These are phyloP conservation scores for Yponomeuta plumbellus DNA, from an alignment of 2,888 invertebrate species.

Conservation along the genomic window DNA sequence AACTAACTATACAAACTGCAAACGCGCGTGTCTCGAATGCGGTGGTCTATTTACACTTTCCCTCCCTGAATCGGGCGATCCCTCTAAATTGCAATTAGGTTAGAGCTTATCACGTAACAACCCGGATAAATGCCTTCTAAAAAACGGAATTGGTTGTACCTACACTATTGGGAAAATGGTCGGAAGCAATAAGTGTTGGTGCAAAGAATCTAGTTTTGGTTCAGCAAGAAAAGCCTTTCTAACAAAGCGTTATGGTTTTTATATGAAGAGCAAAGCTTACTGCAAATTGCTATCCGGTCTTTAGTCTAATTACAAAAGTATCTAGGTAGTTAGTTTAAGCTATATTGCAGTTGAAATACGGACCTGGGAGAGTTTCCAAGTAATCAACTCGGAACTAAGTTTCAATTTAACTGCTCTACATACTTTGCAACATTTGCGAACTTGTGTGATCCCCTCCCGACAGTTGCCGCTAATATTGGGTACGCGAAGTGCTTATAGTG, in stretches of 20 bases:
- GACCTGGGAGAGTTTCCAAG: background rate
- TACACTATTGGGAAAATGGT: background rate
- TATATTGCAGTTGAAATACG: background rate
- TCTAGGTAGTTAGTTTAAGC: background rate
- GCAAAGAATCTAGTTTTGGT: background rate
- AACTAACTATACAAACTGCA: constrained; percentile 24
- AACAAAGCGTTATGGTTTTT: background rate
- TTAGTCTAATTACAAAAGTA: background rate
- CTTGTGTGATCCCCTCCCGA: background rate
- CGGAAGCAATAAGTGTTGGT: background rate
- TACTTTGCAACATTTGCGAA: background rate
- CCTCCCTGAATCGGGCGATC: background rate
- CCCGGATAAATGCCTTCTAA: constrained; percentile 6
- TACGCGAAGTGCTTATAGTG: no score
- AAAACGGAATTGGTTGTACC: constrained; percentile 1
- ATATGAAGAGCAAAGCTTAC: background rate
- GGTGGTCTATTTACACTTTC: constrained; percentile 20
- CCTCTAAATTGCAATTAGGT: constrained; percentile 17
- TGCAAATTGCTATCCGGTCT: background rate
- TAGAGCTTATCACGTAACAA: constrained; percentile 14
- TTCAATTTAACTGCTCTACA: background rate
- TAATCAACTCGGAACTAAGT: background rate
- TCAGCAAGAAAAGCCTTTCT: background rate
- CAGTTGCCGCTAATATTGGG: background rate
- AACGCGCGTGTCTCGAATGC: constrained; percentile 24